Conservation (phyloP, 2,797 vertebrate species). For the Pelodytes ibericus region DNA sequence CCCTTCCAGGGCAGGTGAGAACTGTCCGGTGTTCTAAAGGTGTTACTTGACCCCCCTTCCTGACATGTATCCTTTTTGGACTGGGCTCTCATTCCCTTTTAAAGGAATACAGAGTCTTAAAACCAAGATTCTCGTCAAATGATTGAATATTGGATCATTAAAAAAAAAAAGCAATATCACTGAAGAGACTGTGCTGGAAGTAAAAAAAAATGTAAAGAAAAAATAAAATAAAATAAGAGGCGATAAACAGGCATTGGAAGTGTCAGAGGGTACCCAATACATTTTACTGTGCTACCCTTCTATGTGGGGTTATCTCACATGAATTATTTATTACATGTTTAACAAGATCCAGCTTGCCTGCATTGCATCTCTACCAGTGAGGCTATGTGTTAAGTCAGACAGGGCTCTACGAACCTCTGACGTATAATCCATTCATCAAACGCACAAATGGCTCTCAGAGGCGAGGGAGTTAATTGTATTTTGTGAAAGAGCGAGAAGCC, state of each 20-base stretch:
- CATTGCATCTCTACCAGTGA: conserved; percentile 14
- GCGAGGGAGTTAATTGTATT: conserved; percentile 70
- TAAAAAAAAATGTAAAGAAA: neutral
- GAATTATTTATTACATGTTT: conserved; percentile 35
- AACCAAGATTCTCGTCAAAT: neutral
- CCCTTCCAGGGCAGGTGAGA: neutral
- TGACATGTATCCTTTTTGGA: too few species aligned
- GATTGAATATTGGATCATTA: neutral
- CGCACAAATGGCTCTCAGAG: conserved; percentile 52
- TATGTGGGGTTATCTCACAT: conserved; percentile 22
- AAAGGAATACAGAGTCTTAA: too few species aligned
- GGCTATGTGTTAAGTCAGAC: conserved; percentile 29
- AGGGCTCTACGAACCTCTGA: conserved; percentile 33
- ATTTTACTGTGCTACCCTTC: conserved; percentile 2
- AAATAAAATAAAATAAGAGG: neutral
- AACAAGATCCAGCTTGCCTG: conserved; percentile 31
- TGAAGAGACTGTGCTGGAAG: too few species aligned
- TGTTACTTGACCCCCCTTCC: neutral
- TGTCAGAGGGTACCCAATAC: neutral
- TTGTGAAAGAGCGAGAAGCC: conserved; percentile 65
- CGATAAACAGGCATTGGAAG: neutral
- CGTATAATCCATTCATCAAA: conserved; percentile 54
- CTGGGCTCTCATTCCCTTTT: too few species aligned
- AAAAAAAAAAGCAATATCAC: neutral
- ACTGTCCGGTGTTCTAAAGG: neutral